phyloP scores from a whole-genome alignment of 2,113 vertebrate species.

The Pangasianodon hypophthalmus region DNA sequence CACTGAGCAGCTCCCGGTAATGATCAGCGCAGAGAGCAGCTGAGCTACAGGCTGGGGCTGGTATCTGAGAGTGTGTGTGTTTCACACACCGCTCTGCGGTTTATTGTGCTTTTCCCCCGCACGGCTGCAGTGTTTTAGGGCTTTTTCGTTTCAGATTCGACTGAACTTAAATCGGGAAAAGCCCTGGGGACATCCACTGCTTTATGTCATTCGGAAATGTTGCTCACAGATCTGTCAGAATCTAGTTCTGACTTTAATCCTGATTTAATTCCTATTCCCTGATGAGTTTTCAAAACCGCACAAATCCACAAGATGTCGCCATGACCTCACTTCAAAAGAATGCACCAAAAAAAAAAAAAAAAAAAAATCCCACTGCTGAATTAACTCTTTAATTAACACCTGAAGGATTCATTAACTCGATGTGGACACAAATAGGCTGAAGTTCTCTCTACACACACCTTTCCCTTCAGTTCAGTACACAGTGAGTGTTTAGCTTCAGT shows the following conservation, averaged over 20 bases:
- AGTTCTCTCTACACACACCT: background rate
- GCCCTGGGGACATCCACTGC: background rate
- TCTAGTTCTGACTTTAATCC: background rate
- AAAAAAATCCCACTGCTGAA: background rate
- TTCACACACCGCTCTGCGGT: background rate
- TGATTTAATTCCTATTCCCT: background rate
- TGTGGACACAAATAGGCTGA: background rate
- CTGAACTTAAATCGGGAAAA: background rate
- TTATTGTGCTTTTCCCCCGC: background rate
- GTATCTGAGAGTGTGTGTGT: background rate
- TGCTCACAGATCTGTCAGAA: background rate
- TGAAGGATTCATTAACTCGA: background rate
- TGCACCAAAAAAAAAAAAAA: background rate
- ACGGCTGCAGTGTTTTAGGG: background rate
- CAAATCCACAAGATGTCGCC: conserved; percentile 70
- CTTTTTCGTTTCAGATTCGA: background rate
- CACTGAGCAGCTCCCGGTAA: background rate
- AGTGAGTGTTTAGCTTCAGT: background rate
- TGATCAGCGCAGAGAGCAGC: background rate
- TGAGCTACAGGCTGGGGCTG: background rate
- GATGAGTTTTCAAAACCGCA: conserved; percentile 20
- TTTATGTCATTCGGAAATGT: background rate
- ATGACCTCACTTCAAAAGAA: conserved; percentile 32
- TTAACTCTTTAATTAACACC: background rate
- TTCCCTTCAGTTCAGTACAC: background rate